Conservation (phyloP, 35 echinoderm and acorn worm genomes). For the Antedon bifida region DNA sequence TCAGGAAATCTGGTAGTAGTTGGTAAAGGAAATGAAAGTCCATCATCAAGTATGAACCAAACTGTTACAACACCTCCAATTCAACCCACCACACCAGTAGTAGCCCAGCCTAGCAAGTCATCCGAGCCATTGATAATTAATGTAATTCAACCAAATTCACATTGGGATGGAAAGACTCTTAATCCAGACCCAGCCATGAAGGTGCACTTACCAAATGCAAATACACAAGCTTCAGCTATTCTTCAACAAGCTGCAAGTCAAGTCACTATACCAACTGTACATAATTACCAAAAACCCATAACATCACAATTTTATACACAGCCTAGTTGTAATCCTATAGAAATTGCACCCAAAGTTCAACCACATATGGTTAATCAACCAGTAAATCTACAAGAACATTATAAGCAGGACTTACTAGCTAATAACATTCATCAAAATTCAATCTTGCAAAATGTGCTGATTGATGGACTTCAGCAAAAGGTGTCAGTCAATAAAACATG, state of each 20-base stretch:
- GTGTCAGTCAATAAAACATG: not conserved
- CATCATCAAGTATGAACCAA: not conserved
- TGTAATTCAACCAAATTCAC: not conserved
- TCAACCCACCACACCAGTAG: not conserved
- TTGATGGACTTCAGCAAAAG: not conserved
- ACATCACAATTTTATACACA: not conserved
- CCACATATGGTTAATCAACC: not conserved
- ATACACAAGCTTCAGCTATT: not conserved
- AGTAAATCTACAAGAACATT: not conserved
- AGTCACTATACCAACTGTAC: not conserved
- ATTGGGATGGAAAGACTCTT: not conserved
- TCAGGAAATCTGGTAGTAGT: slow-evolving; percentile 35
- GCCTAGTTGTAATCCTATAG: not conserved
- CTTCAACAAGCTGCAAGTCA: not conserved
- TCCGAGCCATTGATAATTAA: not conserved
- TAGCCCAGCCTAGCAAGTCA: not conserved
- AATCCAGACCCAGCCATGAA: not conserved
- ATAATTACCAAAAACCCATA: not conserved
- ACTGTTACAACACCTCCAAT: not conserved
- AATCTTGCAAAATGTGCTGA: not conserved
- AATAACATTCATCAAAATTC: not conserved
- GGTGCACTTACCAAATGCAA: not conserved
- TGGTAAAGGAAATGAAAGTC: not conserved
- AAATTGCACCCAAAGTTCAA: not conserved
- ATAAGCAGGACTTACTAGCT: not conserved